Evolutionary conservation across 2,797 vertebrate species (phyloP), one percentile per base, ranked within the genome.

Genomic region (Aselliscus stoliczkanus): DNA sequence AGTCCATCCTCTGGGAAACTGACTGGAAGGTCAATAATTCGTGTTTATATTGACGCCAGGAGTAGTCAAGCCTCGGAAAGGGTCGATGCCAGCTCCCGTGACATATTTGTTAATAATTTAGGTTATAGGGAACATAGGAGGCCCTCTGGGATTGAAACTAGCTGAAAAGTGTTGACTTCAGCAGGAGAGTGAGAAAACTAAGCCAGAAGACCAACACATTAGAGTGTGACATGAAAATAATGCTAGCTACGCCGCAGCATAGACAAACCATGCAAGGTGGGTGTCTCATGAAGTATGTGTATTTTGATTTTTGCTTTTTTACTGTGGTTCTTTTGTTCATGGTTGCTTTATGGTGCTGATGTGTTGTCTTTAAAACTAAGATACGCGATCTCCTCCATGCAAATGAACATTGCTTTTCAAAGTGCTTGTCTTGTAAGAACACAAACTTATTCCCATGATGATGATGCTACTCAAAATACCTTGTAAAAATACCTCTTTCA

Each of bases 21-120:
- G 13, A 14, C 81, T 10, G 0, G 0, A 42, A 62, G 76, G 72
- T 95, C 72, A 75, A 37, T 50, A 4, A 39, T n/a, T 27, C 0
- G 0, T 6, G 1, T 31, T 9, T 1, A 3, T 34, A 62, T 67
- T 47, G 92, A 90, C 27, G 34, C 23, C 31, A 70, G 69, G 4
- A 56, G 31, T 0, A 18, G 69, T 50, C 5, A 5, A 6, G 42
- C 70, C 80, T 44, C 58, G 4, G 15, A 31, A 52, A n/a, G 29
- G 29, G 82, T 65, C 10, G 0, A 65, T 52, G 50, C 50, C 12
- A 3, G 70, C 25, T 80, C 69, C n/a, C 86, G 44, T n/a, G 92
- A 88, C 39, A 2, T 88, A 8, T 75, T 64, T 58, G 80, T 94
- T 76, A 88, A 90, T 92, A 79, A 95, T 54, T 84, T 47, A 84